Percentiles rank a stretch among this genome's conserved stretches.
These are phyloP conservation scores for Pachycephala philippinensis DNA, from an alignment of 2,113 vertebrate genomes.

Conservation along the genomic window DNA sequence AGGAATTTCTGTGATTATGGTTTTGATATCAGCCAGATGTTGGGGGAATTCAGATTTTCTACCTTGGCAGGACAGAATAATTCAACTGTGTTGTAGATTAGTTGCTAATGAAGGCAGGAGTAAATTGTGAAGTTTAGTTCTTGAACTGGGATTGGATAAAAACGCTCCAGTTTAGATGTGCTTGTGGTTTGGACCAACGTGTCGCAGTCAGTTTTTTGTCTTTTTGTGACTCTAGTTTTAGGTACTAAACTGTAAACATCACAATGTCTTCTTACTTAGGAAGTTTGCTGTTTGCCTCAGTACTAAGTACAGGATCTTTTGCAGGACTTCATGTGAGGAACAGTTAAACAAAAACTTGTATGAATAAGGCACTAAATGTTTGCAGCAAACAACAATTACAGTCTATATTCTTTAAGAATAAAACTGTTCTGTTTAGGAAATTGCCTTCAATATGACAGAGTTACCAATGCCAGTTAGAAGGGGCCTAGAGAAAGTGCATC, in stretches of 20 bases:
- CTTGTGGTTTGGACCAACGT: background rate
- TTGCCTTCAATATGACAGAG: constrained; percentile 11
- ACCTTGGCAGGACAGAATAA: background rate
- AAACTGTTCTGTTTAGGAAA: constrained; percentile 15
- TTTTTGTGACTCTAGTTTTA: constrained; percentile 18
- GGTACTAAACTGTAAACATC: background rate
- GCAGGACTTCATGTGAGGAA: background rate
- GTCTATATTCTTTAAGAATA: constrained; percentile 37
- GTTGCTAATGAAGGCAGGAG: background rate
- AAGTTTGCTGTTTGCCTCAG: background rate
- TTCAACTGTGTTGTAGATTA: background rate
- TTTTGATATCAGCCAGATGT: background rate
- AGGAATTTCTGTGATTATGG: background rate
- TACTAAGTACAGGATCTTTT: background rate
- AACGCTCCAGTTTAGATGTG: background rate
- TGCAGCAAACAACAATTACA: constrained; percentile 51
- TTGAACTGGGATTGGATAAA: background rate
- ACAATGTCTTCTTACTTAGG: background rate
- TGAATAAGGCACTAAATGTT: constrained; percentile 67
- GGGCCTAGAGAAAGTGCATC: constrained; percentile 46
- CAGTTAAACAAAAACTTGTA: constrained; percentile 29
- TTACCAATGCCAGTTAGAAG: constrained; percentile 27
- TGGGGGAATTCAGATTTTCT: background rate
- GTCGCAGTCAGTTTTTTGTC: background rate
- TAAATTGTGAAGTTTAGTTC: background rate